Percentiles rank a stretch among this genome's conserved stretches.
Conservation (phyloP, 2,797 vertebrate species). For the Notolepis coatsorum region DNA sequence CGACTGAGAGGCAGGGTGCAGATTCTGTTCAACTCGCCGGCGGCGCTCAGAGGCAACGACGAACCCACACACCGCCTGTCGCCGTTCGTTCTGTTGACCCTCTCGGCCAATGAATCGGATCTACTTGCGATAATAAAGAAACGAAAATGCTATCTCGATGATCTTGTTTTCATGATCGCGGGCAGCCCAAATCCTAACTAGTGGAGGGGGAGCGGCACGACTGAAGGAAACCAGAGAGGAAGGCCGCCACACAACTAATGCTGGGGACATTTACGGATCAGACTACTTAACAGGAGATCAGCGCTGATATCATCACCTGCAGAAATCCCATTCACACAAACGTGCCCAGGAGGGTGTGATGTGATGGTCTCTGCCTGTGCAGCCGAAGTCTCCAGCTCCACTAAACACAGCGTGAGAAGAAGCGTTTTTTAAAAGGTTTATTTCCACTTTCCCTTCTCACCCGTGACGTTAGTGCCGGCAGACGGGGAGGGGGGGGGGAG, state of each 20-base stretch:
- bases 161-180: no score
- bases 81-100: no score
- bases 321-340: conserved; percentile 21
- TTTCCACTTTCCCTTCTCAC: conserved; percentile 30
- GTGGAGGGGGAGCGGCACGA: neutral
- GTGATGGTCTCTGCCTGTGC: conserved; percentile 14
- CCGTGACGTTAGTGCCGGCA: conserved; percentile 15
- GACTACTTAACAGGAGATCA: conserved; percentile 18
- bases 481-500: no score
- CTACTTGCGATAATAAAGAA: no score
- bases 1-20: no score
- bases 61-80: no score
- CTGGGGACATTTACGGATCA: neutral
- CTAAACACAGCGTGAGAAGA: conserved; percentile 13
- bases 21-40: no score
- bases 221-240: neutral
- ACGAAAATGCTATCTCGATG: no score
- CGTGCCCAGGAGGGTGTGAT: conserved; percentile 28
- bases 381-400: conserved; percentile 17
- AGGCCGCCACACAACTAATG: conserved; percentile 13
- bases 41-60: no score
- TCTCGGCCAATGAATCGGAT: no score
- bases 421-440: conserved; percentile 16
- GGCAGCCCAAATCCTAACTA: no score
- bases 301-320: conserved; percentile 12